These are phyloP conservation scores for Zeugodacus cucurbitae DNA, from an alignment of 1,140 invertebrate genomes.

Conservation along the genomic window DNA sequence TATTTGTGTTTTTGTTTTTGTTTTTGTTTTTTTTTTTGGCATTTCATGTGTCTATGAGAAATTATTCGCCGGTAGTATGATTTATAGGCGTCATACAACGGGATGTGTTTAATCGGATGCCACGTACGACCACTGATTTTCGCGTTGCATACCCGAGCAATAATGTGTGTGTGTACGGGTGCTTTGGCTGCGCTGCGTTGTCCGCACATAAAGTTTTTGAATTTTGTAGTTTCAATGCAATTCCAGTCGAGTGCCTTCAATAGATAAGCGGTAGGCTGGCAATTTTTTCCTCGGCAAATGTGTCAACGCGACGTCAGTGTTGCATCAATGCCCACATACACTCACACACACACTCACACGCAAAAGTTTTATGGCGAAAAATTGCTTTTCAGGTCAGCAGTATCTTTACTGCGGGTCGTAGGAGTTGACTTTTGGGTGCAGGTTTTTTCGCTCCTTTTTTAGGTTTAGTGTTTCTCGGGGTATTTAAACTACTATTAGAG, in stretches of 20 bases:
- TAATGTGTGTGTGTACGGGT: background rate
- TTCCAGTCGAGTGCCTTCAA: background rate
- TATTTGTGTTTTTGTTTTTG: background rate
- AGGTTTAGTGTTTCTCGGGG: background rate
- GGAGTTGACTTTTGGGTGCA: background rate
- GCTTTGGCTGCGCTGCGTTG: background rate
- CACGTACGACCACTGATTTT: background rate
- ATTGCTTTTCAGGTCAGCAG: background rate
- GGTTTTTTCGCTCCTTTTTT: background rate
- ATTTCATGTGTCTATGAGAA: background rate
- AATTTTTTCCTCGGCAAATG: background rate
- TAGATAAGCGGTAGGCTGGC: slow-evolving; percentile 11
- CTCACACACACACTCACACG: background rate
- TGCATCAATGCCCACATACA: background rate
- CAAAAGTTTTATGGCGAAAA: background rate
- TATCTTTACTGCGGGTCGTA: background rate
- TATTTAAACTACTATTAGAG: too few relatives aligned
- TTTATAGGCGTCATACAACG: background rate
- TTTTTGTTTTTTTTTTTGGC: background rate
- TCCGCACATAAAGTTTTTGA: background rate
- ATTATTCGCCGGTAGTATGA: background rate
- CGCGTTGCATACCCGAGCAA: background rate
- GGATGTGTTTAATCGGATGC: background rate
- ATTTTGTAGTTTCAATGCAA: background rate
- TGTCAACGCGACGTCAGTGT: background rate